A percentile compares a stretch with the other conserved stretches of the same genome.
These are phyloP conservation scores for Calyptomena viridis DNA, from an alignment of 2,113 vertebrate genomes.

Conservation along the genomic window DNA sequence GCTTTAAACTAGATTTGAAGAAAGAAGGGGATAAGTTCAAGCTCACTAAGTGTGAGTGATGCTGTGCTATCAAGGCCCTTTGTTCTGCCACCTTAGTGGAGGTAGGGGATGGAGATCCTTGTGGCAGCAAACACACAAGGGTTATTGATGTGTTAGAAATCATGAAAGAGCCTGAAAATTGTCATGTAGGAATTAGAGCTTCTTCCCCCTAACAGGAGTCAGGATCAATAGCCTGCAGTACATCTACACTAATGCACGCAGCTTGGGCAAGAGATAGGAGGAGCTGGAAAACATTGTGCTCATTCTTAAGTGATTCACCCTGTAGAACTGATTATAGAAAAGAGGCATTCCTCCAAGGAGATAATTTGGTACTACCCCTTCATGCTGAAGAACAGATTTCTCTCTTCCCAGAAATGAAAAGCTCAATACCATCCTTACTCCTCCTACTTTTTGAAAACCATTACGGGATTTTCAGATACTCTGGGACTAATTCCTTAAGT, in stretches of 20 bases:
- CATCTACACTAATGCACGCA: neutral
- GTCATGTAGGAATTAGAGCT: neutral
- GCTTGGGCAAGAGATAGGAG: neutral
- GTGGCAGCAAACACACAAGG: neutral
- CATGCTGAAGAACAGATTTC: neutral
- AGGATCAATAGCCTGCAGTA: neutral
- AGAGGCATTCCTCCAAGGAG: neutral
- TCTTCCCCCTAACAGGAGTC: neutral
- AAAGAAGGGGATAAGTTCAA: neutral
- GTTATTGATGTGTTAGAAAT: neutral
- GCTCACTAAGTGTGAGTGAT: neutral
- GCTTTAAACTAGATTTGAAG: neutral
- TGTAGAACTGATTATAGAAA: neutral
- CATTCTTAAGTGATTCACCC: neutral
- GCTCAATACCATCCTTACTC: neutral
- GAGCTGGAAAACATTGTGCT: neutral
- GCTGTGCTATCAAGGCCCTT: accelerated
- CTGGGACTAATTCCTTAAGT: neutral
- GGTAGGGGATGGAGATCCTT: neutral
- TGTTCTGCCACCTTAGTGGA: neutral
- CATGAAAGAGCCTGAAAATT: neutral
- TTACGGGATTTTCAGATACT: neutral
- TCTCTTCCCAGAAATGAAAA: neutral
- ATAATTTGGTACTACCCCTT: neutral
- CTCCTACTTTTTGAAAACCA: neutral